Evolutionary conservation across 1,140 invertebrate species (phyloP), one percentile per base, ranked within the genome.

Genomic region (Diorhabda elongata): DNA sequence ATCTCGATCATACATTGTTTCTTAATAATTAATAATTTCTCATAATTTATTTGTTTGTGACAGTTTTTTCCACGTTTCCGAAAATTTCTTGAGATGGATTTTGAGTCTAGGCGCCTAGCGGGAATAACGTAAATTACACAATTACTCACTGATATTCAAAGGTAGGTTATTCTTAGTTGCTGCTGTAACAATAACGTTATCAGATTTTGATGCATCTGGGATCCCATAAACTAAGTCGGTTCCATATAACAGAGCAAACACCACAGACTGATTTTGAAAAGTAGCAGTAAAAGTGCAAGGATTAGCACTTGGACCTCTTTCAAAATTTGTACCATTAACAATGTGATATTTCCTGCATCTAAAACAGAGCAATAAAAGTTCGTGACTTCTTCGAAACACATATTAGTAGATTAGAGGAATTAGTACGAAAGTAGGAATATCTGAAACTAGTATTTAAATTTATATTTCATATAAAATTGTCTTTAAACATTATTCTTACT

Each of bases 261-360:
- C 26, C n/a, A 57, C 42, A 3, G 26, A 7, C 8, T 4, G n/a
- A 56, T 26, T 8, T 6, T 64, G 52, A 26, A 64, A 11, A 6
- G 52, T 64, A n/a, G 63, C 63, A 56, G 43, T 41, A 56, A 64
- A 64, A 52, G 45, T 41, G 41, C 63, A 64, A 2, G 47, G n/a
- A 3, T 56, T 64, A 7, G 52, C 8, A 2, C 57, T 42, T 5
- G 45, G 8, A 11, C 44, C 9, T 11, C n/a, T 26, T 8, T 44
- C 5, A 7, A 64, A 64, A 9, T 26, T 6, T 11, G 11, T 56
- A 4, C 26, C n/a, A 2, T 42, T 64, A n/a, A 8, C 8, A 26
- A 64, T 45, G 41, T 64, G 63, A 6, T 52, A 11, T 9, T 64
- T 64, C 3, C 63, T 47, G 9, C 63, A 64, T 57, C 63, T 64